Conservation (phyloP, 2,113 vertebrate species). For the Burhinus bistriatus region DNA sequence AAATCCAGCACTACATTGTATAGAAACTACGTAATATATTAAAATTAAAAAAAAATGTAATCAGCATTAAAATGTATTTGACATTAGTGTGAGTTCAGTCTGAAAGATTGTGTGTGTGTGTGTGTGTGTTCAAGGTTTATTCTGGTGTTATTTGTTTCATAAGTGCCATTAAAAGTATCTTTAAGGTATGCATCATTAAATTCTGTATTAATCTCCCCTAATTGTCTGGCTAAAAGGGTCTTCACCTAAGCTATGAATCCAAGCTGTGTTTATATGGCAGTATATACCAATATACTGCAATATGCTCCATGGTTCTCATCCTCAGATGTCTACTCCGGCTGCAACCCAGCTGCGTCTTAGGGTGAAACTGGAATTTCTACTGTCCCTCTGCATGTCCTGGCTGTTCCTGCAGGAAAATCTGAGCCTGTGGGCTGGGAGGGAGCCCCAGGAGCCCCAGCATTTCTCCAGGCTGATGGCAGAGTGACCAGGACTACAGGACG, state of each 20-base stretch:
- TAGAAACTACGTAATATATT: neutral
- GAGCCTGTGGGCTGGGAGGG: fast-evolving
- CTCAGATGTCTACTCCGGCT: neutral
- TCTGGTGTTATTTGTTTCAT: neutral
- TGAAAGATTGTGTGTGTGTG: neutral
- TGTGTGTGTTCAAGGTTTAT: neutral
- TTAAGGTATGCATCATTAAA: neutral
- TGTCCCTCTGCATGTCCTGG: neutral
- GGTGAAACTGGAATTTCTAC: neutral
- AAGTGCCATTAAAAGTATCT: neutral
- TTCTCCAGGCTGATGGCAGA: neutral
- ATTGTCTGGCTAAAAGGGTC: neutral
- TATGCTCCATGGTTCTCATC: neutral
- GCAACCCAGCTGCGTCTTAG: neutral
- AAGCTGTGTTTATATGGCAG: neutral
- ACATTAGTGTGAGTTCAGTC: neutral
- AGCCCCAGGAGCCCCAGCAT: neutral
- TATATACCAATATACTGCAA: neutral
- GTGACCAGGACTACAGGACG: neutral
- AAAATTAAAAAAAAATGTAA: neutral
- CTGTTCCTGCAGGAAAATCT: neutral
- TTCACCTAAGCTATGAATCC: neutral
- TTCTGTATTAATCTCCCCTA: neutral
- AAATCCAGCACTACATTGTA: neutral
- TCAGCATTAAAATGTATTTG: neutral